Conservation (phyloP, 1,140 invertebrate species). For the Subanguina moxae region DNA sequence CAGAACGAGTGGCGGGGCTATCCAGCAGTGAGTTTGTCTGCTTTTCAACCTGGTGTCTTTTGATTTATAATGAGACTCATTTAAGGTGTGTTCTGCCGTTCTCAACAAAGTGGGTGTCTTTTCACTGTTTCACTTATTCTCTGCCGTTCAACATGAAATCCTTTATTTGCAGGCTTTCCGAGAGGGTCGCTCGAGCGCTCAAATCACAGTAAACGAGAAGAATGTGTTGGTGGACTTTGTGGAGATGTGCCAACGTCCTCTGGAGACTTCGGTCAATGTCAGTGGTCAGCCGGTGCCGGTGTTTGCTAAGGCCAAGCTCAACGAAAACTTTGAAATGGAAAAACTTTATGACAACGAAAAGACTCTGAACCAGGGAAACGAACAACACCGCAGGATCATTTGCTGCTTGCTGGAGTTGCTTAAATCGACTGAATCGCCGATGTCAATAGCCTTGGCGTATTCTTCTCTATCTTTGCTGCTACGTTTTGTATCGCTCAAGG, state of each 20-base stretch:
- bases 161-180: conserved; percentile 6
- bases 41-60: background rate
- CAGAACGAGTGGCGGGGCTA: conserved; percentile 5
- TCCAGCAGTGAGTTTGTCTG: background rate
- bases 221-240: conserved; percentile 13
- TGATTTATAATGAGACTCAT: background rate
- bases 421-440: background rate
- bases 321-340: conserved; percentile 11
- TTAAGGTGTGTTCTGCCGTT: conserved; percentile 5
- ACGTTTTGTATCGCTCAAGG: conserved; percentile 11
- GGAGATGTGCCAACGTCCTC: conserved; percentile 9
- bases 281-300: background rate
- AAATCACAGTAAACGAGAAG: conserved; percentile 3
- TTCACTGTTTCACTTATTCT: no score
- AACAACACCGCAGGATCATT: conserved; percentile 2
- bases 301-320: conserved; percentile 10
- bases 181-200: conserved; percentile 4
- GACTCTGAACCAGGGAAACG: background rate
- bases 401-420: conserved; percentile 12
- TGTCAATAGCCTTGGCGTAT: conserved; percentile 9
- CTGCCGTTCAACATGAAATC: no score
- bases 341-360: conserved; percentile 1
- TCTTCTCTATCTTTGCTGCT: conserved; percentile 14
- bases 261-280: conserved; percentile 1
- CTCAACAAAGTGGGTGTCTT: background rate